Evolutionary conservation across 2,797 vertebrate species (phyloP), one percentile per base, ranked within the genome.

Genomic region (Leptatherina wallacei): DNA sequence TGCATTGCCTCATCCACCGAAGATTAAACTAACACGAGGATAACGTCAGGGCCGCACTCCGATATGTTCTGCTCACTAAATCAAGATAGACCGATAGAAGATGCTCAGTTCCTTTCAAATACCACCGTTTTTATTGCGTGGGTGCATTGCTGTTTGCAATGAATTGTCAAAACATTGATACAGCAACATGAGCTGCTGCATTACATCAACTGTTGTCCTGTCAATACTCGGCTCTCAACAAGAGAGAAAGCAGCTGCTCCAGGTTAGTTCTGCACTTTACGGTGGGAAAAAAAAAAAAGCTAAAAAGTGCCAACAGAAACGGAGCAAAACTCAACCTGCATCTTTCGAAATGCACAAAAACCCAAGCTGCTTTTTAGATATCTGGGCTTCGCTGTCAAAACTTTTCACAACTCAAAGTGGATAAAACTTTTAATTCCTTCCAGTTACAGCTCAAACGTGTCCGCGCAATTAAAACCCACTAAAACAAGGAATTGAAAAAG

Each of bases 21-120:
- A 74, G 69, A 83, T 67, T 70, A 72, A 75, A 78, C 55, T 58
- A 69, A 80, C 52, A 77, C 27, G 40, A 76, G 55, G 51, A 78
- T 42, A 78, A 72, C 65, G 32, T 66, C 35, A 61, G 54, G 3
- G 59, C 3, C 51, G 27, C 65, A 61, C 18, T 40, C 12, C 33
- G 5, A 73, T 47, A 56, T 57, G 33, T 58, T 56, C 38, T 56
- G 57, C 66, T 67, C 36, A 68, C 65, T 29, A 56, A 72, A 35
- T 69, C 10, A 24, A 57, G 40, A 61, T 40, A 35, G 65, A 33
- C 30, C 24, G 55, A 38, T 24, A 65, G 36, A 8, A 44, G 32
- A 6, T 65, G 33, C 11, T 18, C 20, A 62, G 24, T 14, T 6
- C 11, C 9, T 18, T 27, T 3, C 38, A 60, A 16, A 33, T 42